Conservation (phyloP, 2,797 vertebrate genomes). For the Danio choprae region DNA sequence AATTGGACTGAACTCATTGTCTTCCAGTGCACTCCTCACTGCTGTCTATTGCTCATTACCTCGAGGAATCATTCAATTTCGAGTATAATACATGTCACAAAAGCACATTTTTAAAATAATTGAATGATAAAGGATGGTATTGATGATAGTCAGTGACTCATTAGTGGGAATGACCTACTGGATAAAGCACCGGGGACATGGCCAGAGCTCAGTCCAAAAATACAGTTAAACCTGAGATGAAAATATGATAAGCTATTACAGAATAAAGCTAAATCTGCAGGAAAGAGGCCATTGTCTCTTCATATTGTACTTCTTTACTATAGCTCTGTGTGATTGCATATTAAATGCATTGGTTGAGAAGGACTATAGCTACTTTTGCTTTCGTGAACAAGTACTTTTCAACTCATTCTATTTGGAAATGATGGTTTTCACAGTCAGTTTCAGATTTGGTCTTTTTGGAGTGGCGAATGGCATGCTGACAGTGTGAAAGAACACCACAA, state of each 20-base stretch:
- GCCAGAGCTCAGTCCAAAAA: background rate
- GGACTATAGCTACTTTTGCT: background rate
- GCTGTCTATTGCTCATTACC: conserved; percentile 26
- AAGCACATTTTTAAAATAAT: conserved; percentile 34
- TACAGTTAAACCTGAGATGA: background rate
- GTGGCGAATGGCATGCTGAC: background rate
- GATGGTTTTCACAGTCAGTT: background rate
- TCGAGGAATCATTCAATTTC: conserved; percentile 34
- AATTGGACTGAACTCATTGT: conserved; percentile 34
- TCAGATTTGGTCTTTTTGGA: background rate
- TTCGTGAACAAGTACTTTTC: background rate
- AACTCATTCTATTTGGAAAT: background rate
- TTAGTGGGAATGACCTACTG: conserved; percentile 1
- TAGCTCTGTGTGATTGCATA: background rate
- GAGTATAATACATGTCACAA: background rate
- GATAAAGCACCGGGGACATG: background rate
- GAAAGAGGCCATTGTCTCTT: background rate
- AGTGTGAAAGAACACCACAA: background rate
- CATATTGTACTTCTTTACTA: background rate
- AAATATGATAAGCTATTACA: conserved; percentile 6
- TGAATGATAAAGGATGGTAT: background rate
- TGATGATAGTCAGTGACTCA: conserved; percentile 9
- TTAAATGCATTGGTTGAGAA: background rate
- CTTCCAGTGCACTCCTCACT: conserved; percentile 21
- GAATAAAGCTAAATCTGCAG: background rate